Conservation (phyloP, 2,888 invertebrate species). For the Mimumesa dahlbomi region DNA sequence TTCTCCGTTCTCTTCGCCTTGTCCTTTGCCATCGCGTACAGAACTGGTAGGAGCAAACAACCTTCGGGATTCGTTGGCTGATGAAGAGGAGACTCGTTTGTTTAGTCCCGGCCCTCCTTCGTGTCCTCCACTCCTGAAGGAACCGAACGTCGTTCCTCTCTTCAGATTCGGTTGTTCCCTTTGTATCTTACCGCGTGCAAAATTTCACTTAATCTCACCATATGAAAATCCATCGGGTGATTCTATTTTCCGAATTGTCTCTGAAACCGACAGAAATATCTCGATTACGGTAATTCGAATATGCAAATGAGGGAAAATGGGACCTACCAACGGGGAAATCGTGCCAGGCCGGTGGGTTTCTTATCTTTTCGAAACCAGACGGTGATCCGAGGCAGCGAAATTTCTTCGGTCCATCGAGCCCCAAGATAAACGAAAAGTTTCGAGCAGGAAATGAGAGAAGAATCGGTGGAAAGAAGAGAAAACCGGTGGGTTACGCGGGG, state of each 20-base stretch:
- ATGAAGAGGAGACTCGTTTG: slow-evolving; percentile 73
- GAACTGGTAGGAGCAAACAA: slow-evolving; percentile 69
- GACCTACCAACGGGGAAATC: too few relatives aligned
- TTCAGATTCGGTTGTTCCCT: not conserved
- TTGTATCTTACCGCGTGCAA: too few relatives aligned
- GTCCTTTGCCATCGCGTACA: slow-evolving; percentile 35
- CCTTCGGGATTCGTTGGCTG: slow-evolving; percentile 69
- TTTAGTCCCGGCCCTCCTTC: slow-evolving; percentile 60
- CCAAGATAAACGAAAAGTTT: slow-evolving; percentile 38
- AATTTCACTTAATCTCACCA: too few relatives aligned
- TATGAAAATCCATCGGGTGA: too few relatives aligned
- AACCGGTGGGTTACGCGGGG: slow-evolving; percentile 6
- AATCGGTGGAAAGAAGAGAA: slow-evolving; percentile 5
- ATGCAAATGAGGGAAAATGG: too few relatives aligned
- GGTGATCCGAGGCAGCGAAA: slow-evolving; percentile 21
- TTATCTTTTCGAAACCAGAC: not conserved
- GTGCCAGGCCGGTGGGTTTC: not conserved
- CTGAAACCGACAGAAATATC: too few relatives aligned
- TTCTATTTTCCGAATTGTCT: too few relatives aligned
- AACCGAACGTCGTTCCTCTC: too few relatives aligned
- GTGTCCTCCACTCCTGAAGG: slow-evolving; percentile 29
- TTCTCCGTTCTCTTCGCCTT: slow-evolving; percentile 35
- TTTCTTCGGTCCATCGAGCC: slow-evolving; percentile 5
- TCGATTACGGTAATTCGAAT: too few relatives aligned
- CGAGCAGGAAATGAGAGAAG: slow-evolving; percentile 41